A percentile compares a stretch with the other conserved stretches of the same genome.
These are phyloP conservation scores for Drosophila saltans DNA, from an alignment of 1,140 invertebrate genomes.

Conservation along the genomic window DNA sequence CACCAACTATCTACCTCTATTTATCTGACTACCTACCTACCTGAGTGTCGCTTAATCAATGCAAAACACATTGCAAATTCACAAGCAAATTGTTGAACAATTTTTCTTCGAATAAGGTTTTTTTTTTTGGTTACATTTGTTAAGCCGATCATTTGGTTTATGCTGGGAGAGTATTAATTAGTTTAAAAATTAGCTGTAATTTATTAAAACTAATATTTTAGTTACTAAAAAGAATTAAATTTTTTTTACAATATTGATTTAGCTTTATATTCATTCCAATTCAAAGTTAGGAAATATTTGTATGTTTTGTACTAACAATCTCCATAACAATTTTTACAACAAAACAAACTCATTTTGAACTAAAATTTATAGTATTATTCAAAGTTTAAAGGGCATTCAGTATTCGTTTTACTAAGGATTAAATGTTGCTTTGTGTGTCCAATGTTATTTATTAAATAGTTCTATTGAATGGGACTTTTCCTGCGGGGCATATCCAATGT, in stretches of 20 bases:
- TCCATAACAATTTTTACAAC: no score
- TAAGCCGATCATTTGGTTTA: neutral
- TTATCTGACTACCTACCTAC: conserved; percentile 53
- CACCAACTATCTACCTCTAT: conserved; percentile 30
- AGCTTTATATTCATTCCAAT: no score
- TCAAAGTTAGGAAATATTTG: no score
- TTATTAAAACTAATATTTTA: no score
- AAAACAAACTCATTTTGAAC: no score
- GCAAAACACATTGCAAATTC: conserved; percentile 52
- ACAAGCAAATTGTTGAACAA: conserved; percentile 37
- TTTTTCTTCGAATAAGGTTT: neutral
- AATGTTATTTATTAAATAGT: conserved; percentile 56
- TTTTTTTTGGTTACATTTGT: neutral
- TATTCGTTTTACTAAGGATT: neutral
- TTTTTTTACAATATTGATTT: no score
- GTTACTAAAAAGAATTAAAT: no score
- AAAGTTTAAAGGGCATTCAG: conserved; percentile 20
- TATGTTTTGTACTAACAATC: no score
- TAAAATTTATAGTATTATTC: no score
- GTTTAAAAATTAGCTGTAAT: no score
- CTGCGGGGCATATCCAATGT: conserved; percentile 32
- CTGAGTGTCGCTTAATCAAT: conserved; percentile 58
- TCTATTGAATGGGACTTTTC: conserved; percentile 35
- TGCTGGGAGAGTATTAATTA: no score
- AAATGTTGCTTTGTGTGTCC: neutral